Evolutionary conservation across 2,797 vertebrate species (phyloP), one percentile per base, ranked within the genome.

Genomic region (Ptychadena robeensis): DNA sequence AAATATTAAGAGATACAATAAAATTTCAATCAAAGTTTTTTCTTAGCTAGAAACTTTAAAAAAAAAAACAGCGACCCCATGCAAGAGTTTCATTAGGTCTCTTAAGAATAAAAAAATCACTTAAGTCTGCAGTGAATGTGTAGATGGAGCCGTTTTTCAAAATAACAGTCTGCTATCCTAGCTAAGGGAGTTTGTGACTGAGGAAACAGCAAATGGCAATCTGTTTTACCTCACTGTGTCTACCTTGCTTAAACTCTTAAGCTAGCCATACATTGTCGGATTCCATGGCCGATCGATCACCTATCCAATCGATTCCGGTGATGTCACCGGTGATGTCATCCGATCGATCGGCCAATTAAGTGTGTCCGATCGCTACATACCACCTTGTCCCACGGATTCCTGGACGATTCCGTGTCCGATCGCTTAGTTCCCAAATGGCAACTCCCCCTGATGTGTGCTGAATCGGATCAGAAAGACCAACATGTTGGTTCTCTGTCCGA

Each of bases 81-180:
- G 59, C 59, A 61, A 61, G 59, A 61, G 27, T 61, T 61, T 61
- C 59, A 61, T 61, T 61, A 61, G 59, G 59, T 61, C 59, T 61
- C 59, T 61, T 61, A 61, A 61, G n/a, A 61, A n/a, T n/a, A 61
- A 61, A 61, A 61, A 27, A 61, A 61, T 61, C 59, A 61, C 59
- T 61, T 61, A 61, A 25, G 59, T 61, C 59, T 61, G 59, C 9
- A 61, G 2, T 61, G 25, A 61, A 61, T 12, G 10, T 9, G 27
- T 61, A 61, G 59, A 61, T 61, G 59, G 59, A 27, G 28, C 27
- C 27, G 28, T 61, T 61, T 25, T 61, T 61, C n/a, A 61, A 53
- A 53, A 18, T 18, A 61, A 61, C 59, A 61, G 59, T 28, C 59
- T 61, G 27, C 12, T 15, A 25, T 25, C 1, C 5, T 6, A 22